Base-by-base conservation (phyloP, 2,888 invertebrate species). In the Rambutsinella grinnellia region DNA sequence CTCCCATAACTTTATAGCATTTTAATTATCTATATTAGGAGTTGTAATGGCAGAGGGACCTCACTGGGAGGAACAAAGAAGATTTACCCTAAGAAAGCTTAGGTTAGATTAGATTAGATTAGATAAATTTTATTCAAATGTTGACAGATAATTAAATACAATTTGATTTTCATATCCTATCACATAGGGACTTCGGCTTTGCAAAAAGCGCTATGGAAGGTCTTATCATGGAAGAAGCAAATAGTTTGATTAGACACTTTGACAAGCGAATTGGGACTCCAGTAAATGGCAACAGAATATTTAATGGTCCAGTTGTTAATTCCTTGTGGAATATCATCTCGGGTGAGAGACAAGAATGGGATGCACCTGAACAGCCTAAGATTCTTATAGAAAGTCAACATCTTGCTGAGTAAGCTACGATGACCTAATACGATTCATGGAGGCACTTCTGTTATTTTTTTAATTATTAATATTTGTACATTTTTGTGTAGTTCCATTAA, bases 111-210 rank as follows among this genome's bases (percentile, higher is more conserved):
- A n/a, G n/a, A n/a, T n/a, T n/a, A n/a, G n/a, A n/a, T n/a, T n/a
- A n/a, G n/a, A n/a, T n/a, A n/a, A n/a, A n/a, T n/a, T n/a, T n/a
- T n/a, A n/a, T n/a, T n/a, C n/a, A n/a, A n/a, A n/a, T n/a, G n/a
- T n/a, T n/a, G n/a, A n/a, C n/a, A n/a, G n/a, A n/a, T n/a, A n/a
- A n/a, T n/a, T n/a, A n/a, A n/a, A n/a, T n/a, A n/a, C n/a, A n/a
- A n/a, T n/a, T n/a, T n/a, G n/a, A n/a, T n/a, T n/a, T n/a, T n/a
- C n/a, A n/a, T n/a, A n/a, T n/a, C n/a, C n/a, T n/a, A n/a, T 51
- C 58, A 8, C 60, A 67, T 2, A n/a, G 65, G n/a, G 75, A 79
- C 49, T 71, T 79, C 26, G 79, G 79, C 2, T 78, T 75, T 27
- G 78, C 75, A 5, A 70, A 71, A 21, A 54, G 26, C 1, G 6